These are phyloP conservation scores for Tipula unca DNA, from an alignment of 2,888 invertebrate species.

Conservation along the genomic window DNA sequence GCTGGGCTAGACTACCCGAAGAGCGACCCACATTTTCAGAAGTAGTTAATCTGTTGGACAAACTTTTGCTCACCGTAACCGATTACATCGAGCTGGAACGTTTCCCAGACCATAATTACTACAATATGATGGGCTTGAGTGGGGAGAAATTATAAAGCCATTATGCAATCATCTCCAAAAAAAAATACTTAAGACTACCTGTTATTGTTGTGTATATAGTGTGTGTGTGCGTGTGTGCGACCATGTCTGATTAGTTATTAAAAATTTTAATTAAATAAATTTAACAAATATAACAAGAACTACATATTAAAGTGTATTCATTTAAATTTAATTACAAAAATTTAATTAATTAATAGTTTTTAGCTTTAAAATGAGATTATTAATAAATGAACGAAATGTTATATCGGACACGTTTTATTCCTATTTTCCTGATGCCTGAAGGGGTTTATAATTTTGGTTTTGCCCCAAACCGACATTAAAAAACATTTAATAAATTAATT, in stretches of 20 bases:
- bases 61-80: slow-evolving; percentile 77
- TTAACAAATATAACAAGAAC: background rate
- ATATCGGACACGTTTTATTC: background rate
- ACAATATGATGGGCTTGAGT: slow-evolving; percentile 75
- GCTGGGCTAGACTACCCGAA: slow-evolving; percentile 84
- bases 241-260: background rate
- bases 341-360: background rate
- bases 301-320: no score
- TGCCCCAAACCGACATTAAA: no score
- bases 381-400: background rate
- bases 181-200: slow-evolving; percentile 8
- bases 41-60: slow-evolving; percentile 70
- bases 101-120: slow-evolving; percentile 89
- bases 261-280: background rate
- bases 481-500: no score
- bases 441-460: no score
- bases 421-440: background rate
- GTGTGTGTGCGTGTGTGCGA: background rate
- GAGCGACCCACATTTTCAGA: slow-evolving; percentile 78
- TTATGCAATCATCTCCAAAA: background rate
- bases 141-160: slow-evolving; percentile 62
- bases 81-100: slow-evolving; percentile 89
- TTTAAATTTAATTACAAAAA: background rate
- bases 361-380: background rate
- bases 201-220: background rate